Evolutionary conservation across 2,888 invertebrate genomes (phyloP).

Genomic region (Chymomyza amoena): DNA sequence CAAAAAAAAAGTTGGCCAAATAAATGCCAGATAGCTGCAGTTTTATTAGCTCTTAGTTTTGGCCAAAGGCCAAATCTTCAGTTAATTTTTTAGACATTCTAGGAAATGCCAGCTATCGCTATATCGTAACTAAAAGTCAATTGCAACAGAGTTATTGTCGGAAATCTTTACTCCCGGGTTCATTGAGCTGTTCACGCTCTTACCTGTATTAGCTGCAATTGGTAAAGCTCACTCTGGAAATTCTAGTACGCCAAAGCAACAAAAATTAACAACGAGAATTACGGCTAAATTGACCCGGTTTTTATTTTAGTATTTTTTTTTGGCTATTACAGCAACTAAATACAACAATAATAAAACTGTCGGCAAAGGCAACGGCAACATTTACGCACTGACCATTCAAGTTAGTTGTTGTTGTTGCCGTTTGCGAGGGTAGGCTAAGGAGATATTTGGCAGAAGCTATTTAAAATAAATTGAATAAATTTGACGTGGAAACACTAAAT

Average conservation of each 20-base stretch:
- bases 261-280: slow-evolving; percentile 11
- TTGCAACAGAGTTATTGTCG: neutral
- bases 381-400: slow-evolving; percentile 6
- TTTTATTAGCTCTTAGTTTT: slow-evolving; percentile 16
- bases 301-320: slow-evolving; percentile 25
- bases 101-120: slow-evolving; percentile 6
- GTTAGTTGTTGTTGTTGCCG: neutral
- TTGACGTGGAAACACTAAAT: too few species aligned
- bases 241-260: neutral
- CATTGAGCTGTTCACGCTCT: slow-evolving; percentile 33
- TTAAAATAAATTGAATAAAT: too few species aligned
- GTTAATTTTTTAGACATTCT: slow-evolving; percentile 18
- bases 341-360: neutral
- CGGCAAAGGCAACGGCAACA: neutral
- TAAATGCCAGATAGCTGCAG: neutral
- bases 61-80: slow-evolving; percentile 53
- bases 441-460: too few species aligned
- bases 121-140: neutral
- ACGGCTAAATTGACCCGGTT: slow-evolving; percentile 46
- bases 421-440: too few species aligned
- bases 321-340: slow-evolving; percentile 2
- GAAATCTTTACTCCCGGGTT: slow-evolving; percentile 25
- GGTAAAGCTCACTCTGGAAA: neutral
- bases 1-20: slow-evolving; percentile 19
- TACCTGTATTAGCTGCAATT: slow-evolving; percentile 32